Percentiles rank a stretch among this genome's conserved stretches.
Evolutionary conservation across 1,140 invertebrate genomes (phyloP).

Genomic region (Philopotamus ludificatus): DNA sequence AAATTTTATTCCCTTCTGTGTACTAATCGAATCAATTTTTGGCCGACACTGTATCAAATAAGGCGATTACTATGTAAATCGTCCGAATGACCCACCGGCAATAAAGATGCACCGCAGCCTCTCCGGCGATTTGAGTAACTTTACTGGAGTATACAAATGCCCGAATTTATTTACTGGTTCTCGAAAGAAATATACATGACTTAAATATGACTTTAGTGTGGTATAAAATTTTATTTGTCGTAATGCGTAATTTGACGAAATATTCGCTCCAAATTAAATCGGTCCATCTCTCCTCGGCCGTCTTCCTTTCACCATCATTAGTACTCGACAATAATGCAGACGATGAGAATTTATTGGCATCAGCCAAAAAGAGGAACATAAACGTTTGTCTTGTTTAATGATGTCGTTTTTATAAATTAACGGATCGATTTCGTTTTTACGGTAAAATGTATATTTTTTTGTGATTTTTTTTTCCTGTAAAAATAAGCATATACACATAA

Average conservation of each 20-base stretch:
- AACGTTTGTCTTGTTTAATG: slow-evolving; percentile 34
- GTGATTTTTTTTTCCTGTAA: neutral
- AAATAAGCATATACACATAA: neutral
- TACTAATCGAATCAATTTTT: slow-evolving; percentile 11
- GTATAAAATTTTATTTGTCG: too few relatives aligned
- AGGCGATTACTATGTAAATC: slow-evolving; percentile 15
- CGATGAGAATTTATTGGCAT: slow-evolving; percentile 16
- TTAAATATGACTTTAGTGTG: too few relatives aligned
- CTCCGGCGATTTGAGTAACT: neutral
- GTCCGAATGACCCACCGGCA: slow-evolving; percentile 2
- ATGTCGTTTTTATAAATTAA: slow-evolving; percentile 37
- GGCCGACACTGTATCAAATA: slow-evolving; percentile 3
- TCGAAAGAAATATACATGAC: too few relatives aligned
- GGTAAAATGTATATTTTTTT: neutral
- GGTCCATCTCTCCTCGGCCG: too few relatives aligned
- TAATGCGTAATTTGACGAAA: too few relatives aligned
- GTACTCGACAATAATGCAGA: slow-evolving; percentile 17
- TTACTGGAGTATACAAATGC: too few relatives aligned
- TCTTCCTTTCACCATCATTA: slow-evolving; percentile 9
- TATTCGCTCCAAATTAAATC: too few relatives aligned
- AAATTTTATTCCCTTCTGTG: neutral
- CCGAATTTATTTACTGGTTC: too few relatives aligned
- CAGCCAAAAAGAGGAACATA: slow-evolving; percentile 22
- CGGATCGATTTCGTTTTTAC: slow-evolving; percentile 6
- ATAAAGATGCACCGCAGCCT: neutral